Percentiles rank a stretch among this genome's conserved stretches.
phyloP scores from a whole-genome alignment of 2,113 vertebrate species.

The Potamarius usumacintae region DNA sequence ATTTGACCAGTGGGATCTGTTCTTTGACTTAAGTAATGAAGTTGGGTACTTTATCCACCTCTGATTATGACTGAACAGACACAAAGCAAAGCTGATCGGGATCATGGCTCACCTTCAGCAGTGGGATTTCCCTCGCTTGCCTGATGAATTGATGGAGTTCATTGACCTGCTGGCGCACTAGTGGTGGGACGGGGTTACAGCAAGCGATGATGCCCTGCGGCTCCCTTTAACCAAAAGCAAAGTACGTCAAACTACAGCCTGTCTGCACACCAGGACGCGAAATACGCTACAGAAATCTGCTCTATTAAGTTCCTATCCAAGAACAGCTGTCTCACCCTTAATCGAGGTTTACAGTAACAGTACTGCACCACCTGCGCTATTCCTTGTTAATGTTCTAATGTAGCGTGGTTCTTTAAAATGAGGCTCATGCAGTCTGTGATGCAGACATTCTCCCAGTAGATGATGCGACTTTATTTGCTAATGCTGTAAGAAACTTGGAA shows the following conservation, averaged over 20 bases:
- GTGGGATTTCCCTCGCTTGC: conserved; percentile 88
- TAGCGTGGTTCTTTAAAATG: neutral
- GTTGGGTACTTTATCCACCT: too few species aligned
- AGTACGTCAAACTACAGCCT: neutral
- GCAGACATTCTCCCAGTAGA: neutral
- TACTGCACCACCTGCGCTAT: neutral
- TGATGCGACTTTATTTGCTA: neutral
- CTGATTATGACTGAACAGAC: neutral
- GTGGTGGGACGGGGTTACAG: conserved; percentile 89
- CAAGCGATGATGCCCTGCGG: conserved; percentile 93
- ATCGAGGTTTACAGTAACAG: neutral
- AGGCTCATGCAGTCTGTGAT: neutral
- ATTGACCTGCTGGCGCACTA: conserved; percentile 91
- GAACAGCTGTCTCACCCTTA: neutral
- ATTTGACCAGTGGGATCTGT: too few species aligned
- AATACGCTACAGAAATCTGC: neutral
- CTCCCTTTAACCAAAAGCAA: conserved; percentile 74
- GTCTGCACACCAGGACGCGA: neutral
- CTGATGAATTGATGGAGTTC: conserved; percentile 88
- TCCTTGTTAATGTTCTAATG: neutral
- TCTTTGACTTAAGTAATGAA: too few species aligned
- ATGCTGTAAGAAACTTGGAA: too few species aligned
- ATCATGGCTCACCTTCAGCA: conserved; percentile 82
- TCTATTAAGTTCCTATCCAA: neutral
- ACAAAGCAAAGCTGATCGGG: neutral